Base-by-base conservation (phyloP, 1,140 invertebrate species). In the Drosophila sulfurigaster region DNA sequence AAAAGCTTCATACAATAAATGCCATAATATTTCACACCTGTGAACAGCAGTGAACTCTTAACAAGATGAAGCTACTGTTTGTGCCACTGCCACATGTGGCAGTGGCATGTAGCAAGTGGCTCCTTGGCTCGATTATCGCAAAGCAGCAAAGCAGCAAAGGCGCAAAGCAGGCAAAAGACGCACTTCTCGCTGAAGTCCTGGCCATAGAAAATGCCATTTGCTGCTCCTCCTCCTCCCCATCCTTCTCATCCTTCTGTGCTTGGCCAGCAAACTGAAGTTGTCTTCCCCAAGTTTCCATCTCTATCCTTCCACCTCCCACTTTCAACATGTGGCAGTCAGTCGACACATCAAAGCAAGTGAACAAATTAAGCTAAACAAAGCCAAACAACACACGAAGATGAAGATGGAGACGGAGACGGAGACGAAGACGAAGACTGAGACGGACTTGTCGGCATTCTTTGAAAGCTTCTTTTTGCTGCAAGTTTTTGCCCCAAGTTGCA, bases 351-450 rank as follows among this genome's bases (percentile, higher is more conserved):
- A 88, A 87, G 82, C 85, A 88, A 80, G 77, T 83, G 83, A 74
- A 75, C 82, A 87, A 87, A 87, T 87, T 87, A 88, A 82, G 82
- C 82, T 86, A 81, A 85, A 78, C 79, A 82, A 82, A 87, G 85
- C 81, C 73, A 77, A 80, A 85, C 81, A 83, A 73, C 67, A 69
- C 62, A 58, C 49, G 54, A 48, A 56, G 38, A n/a, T 46, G 41
- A 30, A 64, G 54, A 48, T 13, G 48, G 13, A 57, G 28, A 58
- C 54, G 30, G 43, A 60, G 67, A 60, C 58, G 63, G 67, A 20
- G 51, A 54, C 51, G 30, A n/a, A 57, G 28, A 58, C 54, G 30
- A 35, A 60, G 67, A 60, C 58, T 66, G 67, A 20, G 51, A 54
- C 51, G 30, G 49, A 75, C 59, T 66, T 83, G 81, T 78, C 81